Conservation (phyloP, 2,888 invertebrate species). For the Steinernema scapterisci region DNA sequence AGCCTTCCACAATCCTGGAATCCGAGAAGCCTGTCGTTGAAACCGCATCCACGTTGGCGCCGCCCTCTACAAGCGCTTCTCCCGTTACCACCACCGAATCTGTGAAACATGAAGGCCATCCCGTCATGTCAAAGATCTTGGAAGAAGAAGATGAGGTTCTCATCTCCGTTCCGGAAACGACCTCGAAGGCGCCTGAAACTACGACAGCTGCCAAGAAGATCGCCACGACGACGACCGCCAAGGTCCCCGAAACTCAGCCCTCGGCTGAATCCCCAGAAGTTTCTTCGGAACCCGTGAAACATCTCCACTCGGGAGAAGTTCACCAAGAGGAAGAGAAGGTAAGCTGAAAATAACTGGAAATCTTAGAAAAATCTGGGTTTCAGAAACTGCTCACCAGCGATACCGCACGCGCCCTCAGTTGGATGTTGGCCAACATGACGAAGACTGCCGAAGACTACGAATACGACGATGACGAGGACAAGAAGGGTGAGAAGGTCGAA, state of each 20-base stretch:
- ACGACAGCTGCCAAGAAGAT: conserved; percentile 34
- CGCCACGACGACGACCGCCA: background rate
- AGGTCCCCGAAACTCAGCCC: conserved; percentile 28
- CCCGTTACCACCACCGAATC: background rate
- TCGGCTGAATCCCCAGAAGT: background rate
- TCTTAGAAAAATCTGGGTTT: background rate
- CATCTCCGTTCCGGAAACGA: conserved; percentile 28
- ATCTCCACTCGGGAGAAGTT: conserved; percentile 35
- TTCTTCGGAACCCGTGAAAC: conserved; percentile 7
- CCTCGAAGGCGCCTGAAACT: conserved; percentile 36
- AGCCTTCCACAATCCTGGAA: background rate
- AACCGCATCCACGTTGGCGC: background rate
- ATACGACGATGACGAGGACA: conserved; percentile 2
- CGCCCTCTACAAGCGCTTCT: background rate
- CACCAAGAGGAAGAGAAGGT: background rate
- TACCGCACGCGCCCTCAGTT: conserved; percentile 62
- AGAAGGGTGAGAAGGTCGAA: background rate
- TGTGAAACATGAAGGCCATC: conserved; percentile 6
- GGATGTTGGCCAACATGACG: conserved; percentile 64
- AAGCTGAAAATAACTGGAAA: background rate
- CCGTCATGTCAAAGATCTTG: conserved; percentile 16
- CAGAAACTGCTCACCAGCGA: conserved; percentile 40
- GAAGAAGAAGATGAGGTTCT: conserved; percentile 8
- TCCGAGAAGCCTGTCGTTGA: background rate
- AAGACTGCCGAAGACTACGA: conserved; percentile 52